Conservation (phyloP, 2,888 invertebrate species). For the Danaus chrysippus region DNA sequence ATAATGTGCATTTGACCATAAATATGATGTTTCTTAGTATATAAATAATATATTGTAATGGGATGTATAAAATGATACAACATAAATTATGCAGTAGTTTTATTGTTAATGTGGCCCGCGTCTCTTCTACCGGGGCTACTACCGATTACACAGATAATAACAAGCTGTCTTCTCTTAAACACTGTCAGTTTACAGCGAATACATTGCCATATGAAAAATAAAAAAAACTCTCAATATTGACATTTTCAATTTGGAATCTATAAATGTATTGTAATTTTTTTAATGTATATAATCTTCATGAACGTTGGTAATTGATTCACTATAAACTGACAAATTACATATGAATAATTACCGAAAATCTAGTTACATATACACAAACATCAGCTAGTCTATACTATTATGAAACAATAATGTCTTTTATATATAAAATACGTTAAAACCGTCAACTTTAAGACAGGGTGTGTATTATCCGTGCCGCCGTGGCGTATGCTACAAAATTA, state of each 20-base stretch:
- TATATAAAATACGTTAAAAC: conserved; percentile 13
- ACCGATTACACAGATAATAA: conserved; percentile 41
- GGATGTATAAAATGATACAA: conserved; percentile 23
- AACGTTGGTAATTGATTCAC: neutral
- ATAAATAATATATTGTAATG: no score
- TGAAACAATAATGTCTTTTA: conserved; percentile 20
- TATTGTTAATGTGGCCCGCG: conserved; percentile 66
- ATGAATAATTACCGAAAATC: conserved; percentile 17
- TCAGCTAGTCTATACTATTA: conserved; percentile 26
- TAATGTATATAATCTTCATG: neutral
- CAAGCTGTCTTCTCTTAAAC: conserved; percentile 35
- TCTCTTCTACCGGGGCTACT: conserved; percentile 48
- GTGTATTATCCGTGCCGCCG: conserved; percentile 35
- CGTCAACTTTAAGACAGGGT: conserved; percentile 22
- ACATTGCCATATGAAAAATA: neutral
- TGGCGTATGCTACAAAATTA: conserved; percentile 60
- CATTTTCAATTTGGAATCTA: neutral
- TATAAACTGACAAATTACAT: conserved; percentile 20
- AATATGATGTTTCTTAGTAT: no score
- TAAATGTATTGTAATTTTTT: neutral
- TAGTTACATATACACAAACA: conserved; percentile 31
- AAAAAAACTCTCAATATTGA: no score
- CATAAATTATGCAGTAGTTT: conserved; percentile 71
- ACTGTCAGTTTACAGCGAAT: conserved; percentile 14
- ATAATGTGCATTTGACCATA: no score